Conservation (phyloP, 2,113 vertebrate species). For the Microcebus jonahi region DNA sequence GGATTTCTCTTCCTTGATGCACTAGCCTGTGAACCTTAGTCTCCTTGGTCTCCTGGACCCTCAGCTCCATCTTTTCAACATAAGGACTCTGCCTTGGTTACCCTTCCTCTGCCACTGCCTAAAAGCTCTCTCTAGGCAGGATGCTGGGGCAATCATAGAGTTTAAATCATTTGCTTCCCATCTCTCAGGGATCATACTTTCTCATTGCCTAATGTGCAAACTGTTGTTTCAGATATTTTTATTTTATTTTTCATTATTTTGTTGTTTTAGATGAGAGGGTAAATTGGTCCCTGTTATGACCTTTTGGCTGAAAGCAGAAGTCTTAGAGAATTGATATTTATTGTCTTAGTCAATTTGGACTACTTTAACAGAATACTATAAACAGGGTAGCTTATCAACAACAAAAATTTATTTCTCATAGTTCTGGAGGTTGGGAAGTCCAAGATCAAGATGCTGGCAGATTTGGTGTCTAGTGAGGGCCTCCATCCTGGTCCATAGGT, state of each 20-base stretch:
- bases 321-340: neutral
- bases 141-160: rapidly evolving
- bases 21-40: neutral
- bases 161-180: neutral
- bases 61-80: neutral
- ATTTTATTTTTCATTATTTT: neutral
- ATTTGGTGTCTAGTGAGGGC: neutral
- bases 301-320: neutral
- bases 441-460: neutral
- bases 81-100: neutral
- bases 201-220: neutral
- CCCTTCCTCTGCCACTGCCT: neutral
- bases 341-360: neutral
- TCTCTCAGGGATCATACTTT: neutral
- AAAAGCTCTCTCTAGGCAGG: neutral
- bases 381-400: neutral
- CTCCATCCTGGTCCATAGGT: neutral
- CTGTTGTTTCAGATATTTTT: neutral
- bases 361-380: neutral
- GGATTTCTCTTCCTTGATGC: neutral
- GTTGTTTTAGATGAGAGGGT: neutral
- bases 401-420: neutral
- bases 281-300: neutral
- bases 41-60: neutral
- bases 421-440: neutral